These are phyloP conservation scores for Drosophila obscura DNA, from an alignment of 1,140 invertebrate species.

Conservation along the genomic window DNA sequence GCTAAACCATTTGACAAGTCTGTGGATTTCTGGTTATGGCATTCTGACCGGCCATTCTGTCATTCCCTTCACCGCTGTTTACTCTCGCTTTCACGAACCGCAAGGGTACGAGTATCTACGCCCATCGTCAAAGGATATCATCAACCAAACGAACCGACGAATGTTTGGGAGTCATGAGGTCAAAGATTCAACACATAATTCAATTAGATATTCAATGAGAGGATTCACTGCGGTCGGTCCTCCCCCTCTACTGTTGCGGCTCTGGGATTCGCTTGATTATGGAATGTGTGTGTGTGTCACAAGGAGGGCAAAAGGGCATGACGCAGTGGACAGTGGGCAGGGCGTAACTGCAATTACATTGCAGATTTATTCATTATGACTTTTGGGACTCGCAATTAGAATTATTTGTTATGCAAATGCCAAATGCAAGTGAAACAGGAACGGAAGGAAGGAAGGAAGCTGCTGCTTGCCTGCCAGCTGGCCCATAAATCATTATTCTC, in stretches of 20 bases:
- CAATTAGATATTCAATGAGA: too few species aligned
- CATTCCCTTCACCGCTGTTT: background rate
- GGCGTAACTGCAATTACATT: conserved; percentile 41
- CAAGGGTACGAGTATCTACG: background rate
- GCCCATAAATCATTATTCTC: conserved; percentile 45
- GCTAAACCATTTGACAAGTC: conserved; percentile 29
- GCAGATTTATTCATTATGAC: conserved; percentile 50
- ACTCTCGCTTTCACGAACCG: background rate
- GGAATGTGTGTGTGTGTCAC: too few species aligned
- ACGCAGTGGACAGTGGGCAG: background rate
- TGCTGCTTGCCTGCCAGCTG: background rate
- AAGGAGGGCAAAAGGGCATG: too few species aligned
- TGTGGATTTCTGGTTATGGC: too few species aligned
- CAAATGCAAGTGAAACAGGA: conserved; percentile 22
- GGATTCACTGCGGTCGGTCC: too few species aligned
- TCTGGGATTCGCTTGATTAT: too few species aligned
- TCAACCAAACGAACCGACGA: background rate
- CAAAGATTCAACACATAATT: too few species aligned
- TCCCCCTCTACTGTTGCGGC: too few species aligned
- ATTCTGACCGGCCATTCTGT: too few species aligned
- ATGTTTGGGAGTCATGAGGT: too few species aligned
- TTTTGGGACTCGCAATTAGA: conserved; percentile 7
- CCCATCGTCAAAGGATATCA: conserved; percentile 12
- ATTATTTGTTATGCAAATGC: conserved; percentile 44
- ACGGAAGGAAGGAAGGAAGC: conserved; percentile 18